A percentile compares a stretch with the other conserved stretches of the same genome.
Conservation (phyloP, 2,888 invertebrate genomes). For the Prosapia bicincta region DNA sequence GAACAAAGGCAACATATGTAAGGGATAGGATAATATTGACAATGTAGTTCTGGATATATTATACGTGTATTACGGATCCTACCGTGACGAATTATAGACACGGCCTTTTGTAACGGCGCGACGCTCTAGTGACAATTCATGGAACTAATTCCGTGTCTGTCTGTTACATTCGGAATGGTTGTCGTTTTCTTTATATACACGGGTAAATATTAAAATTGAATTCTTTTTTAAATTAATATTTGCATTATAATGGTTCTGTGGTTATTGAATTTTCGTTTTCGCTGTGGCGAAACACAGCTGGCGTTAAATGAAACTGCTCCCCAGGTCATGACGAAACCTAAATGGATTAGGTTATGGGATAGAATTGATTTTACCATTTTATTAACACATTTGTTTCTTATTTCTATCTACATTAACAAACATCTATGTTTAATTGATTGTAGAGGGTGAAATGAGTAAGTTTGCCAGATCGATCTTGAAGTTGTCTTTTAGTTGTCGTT, state of each 20-base stretch:
- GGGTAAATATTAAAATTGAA: neutral
- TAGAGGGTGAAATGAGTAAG: no score
- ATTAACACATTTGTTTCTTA: no score
- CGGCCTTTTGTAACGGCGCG: neutral
- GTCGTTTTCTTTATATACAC: neutral
- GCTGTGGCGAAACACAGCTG: no score
- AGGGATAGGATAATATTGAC: slow-evolving; percentile 35
- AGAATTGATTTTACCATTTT: no score
- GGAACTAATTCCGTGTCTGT: neutral
- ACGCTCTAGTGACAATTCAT: neutral
- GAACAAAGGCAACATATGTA: slow-evolving; percentile 23
- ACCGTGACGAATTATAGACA: slow-evolving; percentile 29
- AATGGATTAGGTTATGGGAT: no score
- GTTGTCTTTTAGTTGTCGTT: no score
- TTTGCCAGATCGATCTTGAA: no score
- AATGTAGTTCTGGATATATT: slow-evolving; percentile 38
- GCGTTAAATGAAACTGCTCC: no score
- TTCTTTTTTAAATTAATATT: neutral
- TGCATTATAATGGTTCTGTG: neutral
- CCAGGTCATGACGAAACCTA: no score
- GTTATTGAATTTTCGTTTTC: no score
- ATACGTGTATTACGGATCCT: slow-evolving; percentile 30
- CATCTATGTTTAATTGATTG: no score
- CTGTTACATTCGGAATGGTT: neutral
- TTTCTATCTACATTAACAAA: no score